Conservation (phyloP, 2,888 invertebrate genomes). For the Salpingus planirostris region DNA sequence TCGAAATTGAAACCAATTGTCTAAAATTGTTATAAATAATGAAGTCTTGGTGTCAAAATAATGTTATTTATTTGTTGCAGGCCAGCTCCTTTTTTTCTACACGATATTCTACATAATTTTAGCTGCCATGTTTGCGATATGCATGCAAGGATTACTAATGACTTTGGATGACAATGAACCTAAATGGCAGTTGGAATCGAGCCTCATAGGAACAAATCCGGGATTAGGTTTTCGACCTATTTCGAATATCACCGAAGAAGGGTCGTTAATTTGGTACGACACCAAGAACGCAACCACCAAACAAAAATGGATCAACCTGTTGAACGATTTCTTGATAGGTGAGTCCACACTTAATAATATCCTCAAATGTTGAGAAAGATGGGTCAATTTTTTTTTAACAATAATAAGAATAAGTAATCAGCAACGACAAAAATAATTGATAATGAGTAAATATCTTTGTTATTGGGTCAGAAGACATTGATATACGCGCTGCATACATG, state of each 20-base stretch:
- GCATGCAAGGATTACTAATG: conserved; percentile 72
- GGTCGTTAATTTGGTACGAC: conserved; percentile 53
- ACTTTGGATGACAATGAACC: conserved; percentile 63
- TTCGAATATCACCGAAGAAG: conserved; percentile 45
- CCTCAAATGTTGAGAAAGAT: neutral
- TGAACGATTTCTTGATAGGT: conserved; percentile 53
- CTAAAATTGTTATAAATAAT: neutral
- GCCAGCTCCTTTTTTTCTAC: conserved; percentile 77
- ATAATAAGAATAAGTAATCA: neutral
- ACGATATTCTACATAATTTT: conserved; percentile 76
- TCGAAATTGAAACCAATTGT: too few relatives aligned
- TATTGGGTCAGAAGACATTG: neutral
- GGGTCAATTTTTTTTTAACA: too few relatives aligned
- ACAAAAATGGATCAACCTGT: conserved; percentile 46
- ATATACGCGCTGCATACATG: neutral
- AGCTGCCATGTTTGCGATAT: conserved; percentile 75
- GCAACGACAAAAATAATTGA: neutral
- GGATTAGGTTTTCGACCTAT: conserved; percentile 61
- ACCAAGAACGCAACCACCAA: conserved; percentile 45
- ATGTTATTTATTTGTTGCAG: conserved; percentile 48
- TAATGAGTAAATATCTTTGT: neutral
- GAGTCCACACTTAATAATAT: conserved; percentile 25
- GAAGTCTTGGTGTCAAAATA: neutral
- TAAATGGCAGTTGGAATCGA: conserved; percentile 62
- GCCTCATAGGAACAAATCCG: conserved; percentile 63